Conservation (phyloP, 1,140 invertebrate genomes). For the Lepidostoma basale region DNA sequence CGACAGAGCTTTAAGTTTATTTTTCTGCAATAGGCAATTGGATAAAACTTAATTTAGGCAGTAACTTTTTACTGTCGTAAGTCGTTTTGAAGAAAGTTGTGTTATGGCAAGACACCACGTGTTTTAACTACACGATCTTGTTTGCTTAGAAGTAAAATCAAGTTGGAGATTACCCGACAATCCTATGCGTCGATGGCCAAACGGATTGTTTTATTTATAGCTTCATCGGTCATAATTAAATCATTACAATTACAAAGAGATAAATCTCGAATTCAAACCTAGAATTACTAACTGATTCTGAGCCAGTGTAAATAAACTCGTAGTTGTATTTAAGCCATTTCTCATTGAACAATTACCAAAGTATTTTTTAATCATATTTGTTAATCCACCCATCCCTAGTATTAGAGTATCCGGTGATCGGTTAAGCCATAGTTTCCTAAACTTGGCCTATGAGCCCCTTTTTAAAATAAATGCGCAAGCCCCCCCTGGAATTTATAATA, state of each 20-base stretch:
- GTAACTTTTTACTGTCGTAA: too few relatives aligned
- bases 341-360: slow-evolving; percentile 6
- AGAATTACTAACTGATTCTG: slow-evolving; percentile 24
- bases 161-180: background rate
- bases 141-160: background rate
- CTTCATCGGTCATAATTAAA: slow-evolving; percentile 39
- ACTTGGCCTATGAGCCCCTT: background rate
- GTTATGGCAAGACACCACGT: too few relatives aligned
- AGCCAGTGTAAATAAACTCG: background rate
- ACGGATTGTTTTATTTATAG: slow-evolving; percentile 24
- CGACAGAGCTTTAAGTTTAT: too few relatives aligned
- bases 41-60: too few relatives aligned
- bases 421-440: background rate
- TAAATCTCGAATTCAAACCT: slow-evolving; percentile 34
- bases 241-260: slow-evolving; percentile 34
- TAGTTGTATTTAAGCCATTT: background rate
- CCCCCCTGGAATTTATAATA: too few relatives aligned
- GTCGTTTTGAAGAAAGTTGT: too few relatives aligned
- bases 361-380: slow-evolving; percentile 22
- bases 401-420: slow-evolving; percentile 1
- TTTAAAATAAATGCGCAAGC: too few relatives aligned
- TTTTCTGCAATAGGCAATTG: too few relatives aligned
- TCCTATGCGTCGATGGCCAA: background rate
- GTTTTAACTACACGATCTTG: too few relatives aligned
- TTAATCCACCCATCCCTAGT: background rate